Evolutionary conservation across 2,113 vertebrate species (phyloP).

Genomic region (Cygnus buccinator): DNA sequence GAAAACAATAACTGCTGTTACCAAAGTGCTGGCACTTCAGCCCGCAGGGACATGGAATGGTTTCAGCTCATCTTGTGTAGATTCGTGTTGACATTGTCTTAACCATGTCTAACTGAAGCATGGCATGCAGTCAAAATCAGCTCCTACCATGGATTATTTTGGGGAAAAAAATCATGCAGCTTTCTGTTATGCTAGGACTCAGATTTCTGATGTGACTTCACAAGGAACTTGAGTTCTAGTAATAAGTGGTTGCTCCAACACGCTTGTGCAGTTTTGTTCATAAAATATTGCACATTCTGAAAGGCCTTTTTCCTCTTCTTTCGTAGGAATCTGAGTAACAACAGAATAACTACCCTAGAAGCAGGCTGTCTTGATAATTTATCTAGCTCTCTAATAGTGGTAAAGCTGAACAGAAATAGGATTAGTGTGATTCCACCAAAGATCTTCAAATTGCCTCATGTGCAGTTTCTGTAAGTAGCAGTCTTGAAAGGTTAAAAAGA

Average conservation of each 20-base stretch:
- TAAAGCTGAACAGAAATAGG: slow-evolving; percentile 94
- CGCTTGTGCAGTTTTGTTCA: not conserved
- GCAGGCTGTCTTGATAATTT: slow-evolving; percentile 96
- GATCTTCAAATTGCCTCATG: slow-evolving; percentile 91
- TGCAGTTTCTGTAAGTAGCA: slow-evolving; percentile 92
- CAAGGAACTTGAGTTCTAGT: not conserved
- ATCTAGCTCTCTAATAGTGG: slow-evolving; percentile 89
- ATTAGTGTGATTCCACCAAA: slow-evolving; percentile 88
- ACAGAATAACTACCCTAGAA: slow-evolving; percentile 91
- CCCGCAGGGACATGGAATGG: not conserved
- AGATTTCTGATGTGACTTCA: not conserved
- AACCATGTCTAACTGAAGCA: not conserved
- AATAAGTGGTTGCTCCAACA: not conserved
- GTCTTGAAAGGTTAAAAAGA: not conserved
- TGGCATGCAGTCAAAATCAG: not conserved
- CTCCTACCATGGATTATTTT: not conserved
- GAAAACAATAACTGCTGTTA: not conserved
- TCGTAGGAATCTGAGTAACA: slow-evolving; percentile 94
- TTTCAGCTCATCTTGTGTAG: not conserved
- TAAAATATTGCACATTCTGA: not conserved
- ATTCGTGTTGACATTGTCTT: not conserved
- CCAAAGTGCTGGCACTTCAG: not conserved
- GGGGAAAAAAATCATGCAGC: not conserved
- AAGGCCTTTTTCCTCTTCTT: slow-evolving; percentile 4
- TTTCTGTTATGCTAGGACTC: not conserved